A percentile compares a stretch with the other conserved stretches of the same genome.
Conservation (phyloP, 1,140 invertebrate genomes). For the Aphaenogaster ashmeadi region DNA sequence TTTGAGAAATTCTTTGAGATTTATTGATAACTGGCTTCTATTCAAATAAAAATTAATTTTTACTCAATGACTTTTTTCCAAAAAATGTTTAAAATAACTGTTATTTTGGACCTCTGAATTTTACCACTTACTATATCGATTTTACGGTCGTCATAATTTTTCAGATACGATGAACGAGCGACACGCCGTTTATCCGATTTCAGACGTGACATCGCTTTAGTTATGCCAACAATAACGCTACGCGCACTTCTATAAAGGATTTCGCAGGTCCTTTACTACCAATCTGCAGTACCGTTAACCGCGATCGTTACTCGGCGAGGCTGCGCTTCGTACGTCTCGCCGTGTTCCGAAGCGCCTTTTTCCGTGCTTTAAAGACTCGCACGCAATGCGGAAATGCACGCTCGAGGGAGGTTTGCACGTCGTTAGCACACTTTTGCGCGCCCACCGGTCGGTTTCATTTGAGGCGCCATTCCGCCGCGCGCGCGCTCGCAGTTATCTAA, state of each 20-base stretch:
- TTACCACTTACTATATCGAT: not conserved
- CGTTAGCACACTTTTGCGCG: constrained; percentile 75
- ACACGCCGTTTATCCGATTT: constrained; percentile 24
- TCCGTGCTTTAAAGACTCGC: constrained; percentile 72
- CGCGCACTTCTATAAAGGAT: constrained; percentile 72
- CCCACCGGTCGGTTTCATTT: constrained; percentile 55
- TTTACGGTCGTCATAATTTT: not conserved
- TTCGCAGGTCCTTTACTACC: constrained; percentile 72
- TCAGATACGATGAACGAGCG: not conserved
- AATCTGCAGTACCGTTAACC: constrained; percentile 75
- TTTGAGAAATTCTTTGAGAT: no score
- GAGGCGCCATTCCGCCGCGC: constrained; percentile 49
- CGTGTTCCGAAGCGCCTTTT: constrained; percentile 65
- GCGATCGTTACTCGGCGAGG: constrained; percentile 65
- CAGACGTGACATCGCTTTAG: constrained; percentile 2
- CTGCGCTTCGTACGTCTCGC: constrained; percentile 50
- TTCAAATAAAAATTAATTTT: no score
- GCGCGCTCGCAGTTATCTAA: constrained; percentile 44
- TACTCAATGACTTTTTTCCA: no score
- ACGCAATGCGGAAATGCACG: constrained; percentile 74
- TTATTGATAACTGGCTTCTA: no score
- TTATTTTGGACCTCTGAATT: not conserved
- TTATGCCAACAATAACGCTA: constrained; percentile 55
- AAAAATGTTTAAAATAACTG: no score
- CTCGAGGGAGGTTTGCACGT: constrained; percentile 67